Conservation (phyloP, 2,888 invertebrate species). For the Troilus luridus region DNA sequence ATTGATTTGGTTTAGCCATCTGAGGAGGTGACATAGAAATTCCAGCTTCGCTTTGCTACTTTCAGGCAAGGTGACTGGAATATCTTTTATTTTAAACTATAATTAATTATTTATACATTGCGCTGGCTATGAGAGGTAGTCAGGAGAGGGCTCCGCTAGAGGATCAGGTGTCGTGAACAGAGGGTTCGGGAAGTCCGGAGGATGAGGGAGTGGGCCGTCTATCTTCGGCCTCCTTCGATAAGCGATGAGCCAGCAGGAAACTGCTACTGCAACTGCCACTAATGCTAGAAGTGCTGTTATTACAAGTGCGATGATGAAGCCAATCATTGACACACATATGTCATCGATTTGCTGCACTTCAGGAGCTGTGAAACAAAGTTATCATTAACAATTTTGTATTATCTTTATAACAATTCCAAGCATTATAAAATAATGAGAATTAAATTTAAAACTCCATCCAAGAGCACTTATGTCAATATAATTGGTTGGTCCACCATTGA, state of each 20-base stretch:
- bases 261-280: slow-evolving; percentile 94
- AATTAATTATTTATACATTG: slow-evolving; percentile 54
- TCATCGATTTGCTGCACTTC: slow-evolving; percentile 76
- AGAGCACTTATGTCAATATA: neutral
- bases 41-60: slow-evolving; percentile 46
- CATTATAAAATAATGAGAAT: neutral
- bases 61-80: slow-evolving; percentile 41
- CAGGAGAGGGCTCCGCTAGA: slow-evolving; percentile 85
- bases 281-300: slow-evolving; percentile 92
- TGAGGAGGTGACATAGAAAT: slow-evolving; percentile 64
- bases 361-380: slow-evolving; percentile 65
- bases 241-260: slow-evolving; percentile 96
- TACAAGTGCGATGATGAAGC: slow-evolving; percentile 91
- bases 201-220: slow-evolving; percentile 92
- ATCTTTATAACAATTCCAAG: neutral
- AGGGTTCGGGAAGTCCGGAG: slow-evolving; percentile 95
- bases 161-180: slow-evolving; percentile 88
- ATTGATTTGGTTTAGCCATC: slow-evolving; percentile 60
- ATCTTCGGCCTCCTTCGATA: slow-evolving; percentile 90
- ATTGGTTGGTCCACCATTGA: neutral
- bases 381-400: neutral
- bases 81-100: slow-evolving; percentile 56
- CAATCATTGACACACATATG: slow-evolving; percentile 94
- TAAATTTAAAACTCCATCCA: neutral
- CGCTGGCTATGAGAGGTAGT: slow-evolving; percentile 74